phyloP scores from a whole-genome alignment of 2,113 vertebrate species.

The Macaca fascicularis region T2T-MFA8v1.1 NC_088395.1:21631501-21632000 shows the following conservation, averaged over 20 bases:
- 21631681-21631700: slow-evolving; percentile 24
- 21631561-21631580: background rate
- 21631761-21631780: background rate
- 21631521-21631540: slow-evolving; percentile 31
- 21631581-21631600: slow-evolving; percentile 45
- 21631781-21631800: slow-evolving; percentile 39
- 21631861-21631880: slow-evolving; percentile 32
- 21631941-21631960: background rate
- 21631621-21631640: background rate
- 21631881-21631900: slow-evolving; percentile 48
- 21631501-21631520: slow-evolving; percentile 37
- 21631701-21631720: slow-evolving; percentile 25
- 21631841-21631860: background rate
- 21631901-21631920: background rate
- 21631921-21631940: slow-evolving; percentile 45
- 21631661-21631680: background rate
- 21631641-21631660: background rate
- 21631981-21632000: background rate
- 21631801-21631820: background rate
- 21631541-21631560: slow-evolving; percentile 39
- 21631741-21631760: background rate
- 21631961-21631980: slow-evolving; percentile 1
- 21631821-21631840: slow-evolving; percentile 1
- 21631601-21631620: slow-evolving; percentile 23
- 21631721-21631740: slow-evolving; percentile 13